Conservation (phyloP, 2,888 invertebrate genomes). For the Morpho helenor region DNA sequence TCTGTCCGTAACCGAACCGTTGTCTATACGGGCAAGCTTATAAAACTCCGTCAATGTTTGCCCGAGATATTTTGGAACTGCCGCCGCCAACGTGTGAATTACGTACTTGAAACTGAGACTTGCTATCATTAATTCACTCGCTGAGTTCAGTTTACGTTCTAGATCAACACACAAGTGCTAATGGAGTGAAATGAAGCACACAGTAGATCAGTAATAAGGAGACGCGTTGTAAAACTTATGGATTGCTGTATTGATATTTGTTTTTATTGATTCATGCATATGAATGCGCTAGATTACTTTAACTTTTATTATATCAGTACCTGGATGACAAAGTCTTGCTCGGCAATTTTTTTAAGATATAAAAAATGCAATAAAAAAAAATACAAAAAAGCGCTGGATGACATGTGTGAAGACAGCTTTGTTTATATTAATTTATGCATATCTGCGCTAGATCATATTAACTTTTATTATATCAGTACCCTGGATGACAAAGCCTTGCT, state of each 20-base stretch:
- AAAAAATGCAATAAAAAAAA: too few species aligned
- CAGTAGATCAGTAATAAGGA: slow-evolving; percentile 9
- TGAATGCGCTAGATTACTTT: not conserved
- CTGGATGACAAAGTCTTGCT: too few species aligned
- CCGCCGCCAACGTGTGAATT: slow-evolving; percentile 47
- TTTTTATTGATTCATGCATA: too few species aligned
- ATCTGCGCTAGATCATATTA: not conserved
- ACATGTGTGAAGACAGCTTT: too few species aligned
- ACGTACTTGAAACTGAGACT: slow-evolving; percentile 42
- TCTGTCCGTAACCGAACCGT: not conserved
- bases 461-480: too few species aligned
- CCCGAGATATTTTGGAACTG: slow-evolving; percentile 57
- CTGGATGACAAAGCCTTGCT: too few species aligned
- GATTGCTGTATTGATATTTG: not conserved
- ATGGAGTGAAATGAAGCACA: slow-evolving; percentile 56
- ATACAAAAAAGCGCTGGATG: too few species aligned
- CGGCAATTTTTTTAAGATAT: too few species aligned
- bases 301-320: too few species aligned
- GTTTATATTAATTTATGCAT: too few species aligned
- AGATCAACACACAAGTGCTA: slow-evolving; percentile 51
- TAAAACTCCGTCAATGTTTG: slow-evolving; percentile 52
- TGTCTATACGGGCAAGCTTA: slow-evolving; percentile 31
- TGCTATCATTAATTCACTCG: slow-evolving; percentile 55
- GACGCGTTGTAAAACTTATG: not conserved
- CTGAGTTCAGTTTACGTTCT: slow-evolving; percentile 48